phyloP scores from a whole-genome alignment of 1,140 invertebrate species.

The Phocides pigmalion region DNA sequence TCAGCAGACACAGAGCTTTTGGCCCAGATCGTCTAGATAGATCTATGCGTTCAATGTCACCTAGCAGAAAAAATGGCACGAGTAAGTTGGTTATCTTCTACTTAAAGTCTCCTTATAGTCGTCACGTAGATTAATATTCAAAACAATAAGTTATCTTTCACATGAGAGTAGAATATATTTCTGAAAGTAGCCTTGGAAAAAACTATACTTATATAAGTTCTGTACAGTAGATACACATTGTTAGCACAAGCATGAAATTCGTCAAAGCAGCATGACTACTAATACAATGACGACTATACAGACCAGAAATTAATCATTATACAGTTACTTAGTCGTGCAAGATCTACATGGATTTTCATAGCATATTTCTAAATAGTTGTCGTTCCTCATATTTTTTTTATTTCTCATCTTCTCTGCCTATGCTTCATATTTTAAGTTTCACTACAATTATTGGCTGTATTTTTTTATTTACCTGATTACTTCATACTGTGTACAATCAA shows the following conservation, averaged over 20 bases:
- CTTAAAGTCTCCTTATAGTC: neutral
- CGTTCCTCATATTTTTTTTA: constrained; percentile 28
- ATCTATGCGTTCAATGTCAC: constrained; percentile 69
- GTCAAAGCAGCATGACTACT: neutral
- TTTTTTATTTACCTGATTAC: constrained; percentile 14
- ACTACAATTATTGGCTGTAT: constrained; percentile 7
- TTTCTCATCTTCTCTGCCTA: constrained; percentile 28
- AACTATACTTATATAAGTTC: neutral
- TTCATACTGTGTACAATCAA: constrained; percentile 41
- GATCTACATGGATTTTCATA: too few relatives aligned
- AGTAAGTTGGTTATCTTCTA: constrained; percentile 56
- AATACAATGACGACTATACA: neutral
- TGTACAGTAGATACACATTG: neutral
- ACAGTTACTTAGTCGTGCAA: too few relatives aligned
- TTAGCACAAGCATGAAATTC: constrained; percentile 4
- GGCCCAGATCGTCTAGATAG: constrained; percentile 64
- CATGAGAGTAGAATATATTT: neutral
- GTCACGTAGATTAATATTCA: neutral
- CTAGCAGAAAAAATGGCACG: constrained; percentile 74
- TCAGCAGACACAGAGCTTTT: constrained; percentile 83
- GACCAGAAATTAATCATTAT: neutral
- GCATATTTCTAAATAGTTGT: constrained; percentile 14
- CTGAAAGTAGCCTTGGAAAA: too few relatives aligned
- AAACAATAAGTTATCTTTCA: neutral
- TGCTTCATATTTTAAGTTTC: constrained; percentile 28